Evolutionary conservation across 1,140 invertebrate species (phyloP).

Genomic region (Saccostrea cuccullata): DNA sequence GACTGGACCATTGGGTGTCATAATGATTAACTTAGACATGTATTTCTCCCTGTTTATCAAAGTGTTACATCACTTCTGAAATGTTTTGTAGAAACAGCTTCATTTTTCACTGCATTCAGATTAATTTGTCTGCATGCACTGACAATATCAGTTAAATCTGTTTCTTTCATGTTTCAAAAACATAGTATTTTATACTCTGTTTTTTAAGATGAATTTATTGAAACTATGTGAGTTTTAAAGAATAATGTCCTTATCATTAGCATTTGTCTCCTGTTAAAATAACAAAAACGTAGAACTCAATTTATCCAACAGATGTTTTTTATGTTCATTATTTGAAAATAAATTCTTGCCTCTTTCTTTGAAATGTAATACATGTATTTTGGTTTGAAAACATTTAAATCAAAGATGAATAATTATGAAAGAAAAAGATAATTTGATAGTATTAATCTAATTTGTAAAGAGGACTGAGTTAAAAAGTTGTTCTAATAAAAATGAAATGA

Average conservation of each 20-base stretch:
- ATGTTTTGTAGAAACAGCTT: neutral
- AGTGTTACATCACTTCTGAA: neutral
- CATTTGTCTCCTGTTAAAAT: neutral
- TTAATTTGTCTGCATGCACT: neutral
- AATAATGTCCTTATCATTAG: neutral
- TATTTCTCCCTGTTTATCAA: neutral
- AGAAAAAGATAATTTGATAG: no score
- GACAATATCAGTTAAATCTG: neutral
- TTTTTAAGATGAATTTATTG: conserved; percentile 1
- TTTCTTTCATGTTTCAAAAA: neutral
- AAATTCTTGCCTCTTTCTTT: no score
- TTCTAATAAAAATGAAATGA: no score
- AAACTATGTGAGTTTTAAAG: neutral
- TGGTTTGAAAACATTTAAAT: no score
- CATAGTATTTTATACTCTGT: neutral
- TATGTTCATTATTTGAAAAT: no score
- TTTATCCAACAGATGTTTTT: no score
- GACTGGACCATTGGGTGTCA: neutral
- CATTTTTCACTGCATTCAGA: neutral
- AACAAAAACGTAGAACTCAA: neutral
- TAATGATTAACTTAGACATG: neutral
- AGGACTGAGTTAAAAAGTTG: no score
- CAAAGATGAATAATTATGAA: no score
- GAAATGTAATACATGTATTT: no score
- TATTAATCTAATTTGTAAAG: no score